Percentiles rank a stretch among this genome's conserved stretches.
phyloP scores from a whole-genome alignment of 2,797 vertebrate species.

The Clarias platycephalus region DNA sequence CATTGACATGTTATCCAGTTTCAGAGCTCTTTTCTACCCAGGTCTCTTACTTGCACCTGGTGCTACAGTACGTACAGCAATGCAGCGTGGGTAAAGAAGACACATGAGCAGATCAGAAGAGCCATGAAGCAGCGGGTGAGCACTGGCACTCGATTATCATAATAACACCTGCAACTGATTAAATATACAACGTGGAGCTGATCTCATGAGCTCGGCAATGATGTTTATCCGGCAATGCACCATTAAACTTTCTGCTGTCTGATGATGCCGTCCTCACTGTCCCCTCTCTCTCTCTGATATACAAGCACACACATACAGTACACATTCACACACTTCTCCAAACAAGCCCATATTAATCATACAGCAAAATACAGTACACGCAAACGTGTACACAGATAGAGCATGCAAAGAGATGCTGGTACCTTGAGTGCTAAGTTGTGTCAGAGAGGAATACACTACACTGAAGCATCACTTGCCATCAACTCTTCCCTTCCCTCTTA shows the following conservation, averaged over 20 bases:
- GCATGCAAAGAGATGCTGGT: conserved; percentile 46
- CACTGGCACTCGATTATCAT: not conserved
- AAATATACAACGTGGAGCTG: conserved; percentile 16
- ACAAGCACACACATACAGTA: not conserved
- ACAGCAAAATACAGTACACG: conserved; percentile 9
- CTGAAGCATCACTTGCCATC: conserved; percentile 71
- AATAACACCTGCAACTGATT: not conserved
- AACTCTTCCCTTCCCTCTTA: conserved; percentile 29
- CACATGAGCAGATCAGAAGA: not conserved
- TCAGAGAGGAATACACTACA: conserved; percentile 44
- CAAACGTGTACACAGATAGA: conserved; percentile 4
- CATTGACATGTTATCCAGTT: not conserved
- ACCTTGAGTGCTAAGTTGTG: conserved; percentile 61
- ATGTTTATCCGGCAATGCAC: conserved; percentile 1
- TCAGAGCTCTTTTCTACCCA: not conserved
- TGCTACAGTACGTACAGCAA: not conserved
- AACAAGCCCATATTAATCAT: conserved; percentile 17
- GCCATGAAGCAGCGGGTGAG: not conserved
- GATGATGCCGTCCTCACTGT: not conserved
- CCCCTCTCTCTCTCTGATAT: not conserved
- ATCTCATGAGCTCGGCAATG: conserved; percentile 1
- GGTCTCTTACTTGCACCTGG: not conserved
- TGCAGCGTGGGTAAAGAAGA: not conserved
- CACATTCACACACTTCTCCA: conserved; percentile 17
- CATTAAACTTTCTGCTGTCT: conserved; percentile 18